phyloP scores from a whole-genome alignment of 1,140 invertebrate species.

The Augochlora pura region DNA sequence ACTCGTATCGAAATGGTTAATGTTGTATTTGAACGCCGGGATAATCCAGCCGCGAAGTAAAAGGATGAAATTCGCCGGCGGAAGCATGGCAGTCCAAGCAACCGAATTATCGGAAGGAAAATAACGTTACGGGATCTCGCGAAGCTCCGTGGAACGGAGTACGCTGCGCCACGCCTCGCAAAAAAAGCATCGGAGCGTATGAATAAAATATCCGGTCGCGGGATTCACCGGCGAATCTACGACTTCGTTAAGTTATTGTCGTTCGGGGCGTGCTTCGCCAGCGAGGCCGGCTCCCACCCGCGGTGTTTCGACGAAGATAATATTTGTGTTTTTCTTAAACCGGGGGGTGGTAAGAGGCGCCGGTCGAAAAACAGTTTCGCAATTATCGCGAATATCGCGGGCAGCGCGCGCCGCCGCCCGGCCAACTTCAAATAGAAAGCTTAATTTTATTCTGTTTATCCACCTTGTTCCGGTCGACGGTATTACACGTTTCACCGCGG shows the following conservation, averaged over 20 bases:
- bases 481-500: too few relatives aligned
- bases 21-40: too few relatives aligned
- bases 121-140: neutral
- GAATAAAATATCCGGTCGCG: conserved; percentile 10
- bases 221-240: neutral
- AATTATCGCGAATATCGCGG: neutral
- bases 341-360: too few relatives aligned
- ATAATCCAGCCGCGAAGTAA: too few relatives aligned
- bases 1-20: too few relatives aligned
- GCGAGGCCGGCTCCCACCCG: neutral
- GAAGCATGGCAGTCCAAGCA: neutral
- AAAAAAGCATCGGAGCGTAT: neutral
- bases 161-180: too few relatives aligned
- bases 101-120: conserved; percentile 7
- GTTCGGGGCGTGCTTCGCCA: neutral
- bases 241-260: conserved; percentile 9
- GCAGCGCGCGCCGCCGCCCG: neutral
- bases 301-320: neutral
- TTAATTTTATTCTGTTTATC: too few relatives aligned
- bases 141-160: neutral
- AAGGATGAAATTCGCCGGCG: too few relatives aligned
- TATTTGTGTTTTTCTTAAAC: neutral
- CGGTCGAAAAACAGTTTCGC: neutral
- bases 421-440: too few relatives aligned
- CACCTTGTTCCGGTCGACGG: too few relatives aligned